Base-by-base conservation (phyloP, 2,797 vertebrate species). In the Ptychadena robeensis region DNA sequence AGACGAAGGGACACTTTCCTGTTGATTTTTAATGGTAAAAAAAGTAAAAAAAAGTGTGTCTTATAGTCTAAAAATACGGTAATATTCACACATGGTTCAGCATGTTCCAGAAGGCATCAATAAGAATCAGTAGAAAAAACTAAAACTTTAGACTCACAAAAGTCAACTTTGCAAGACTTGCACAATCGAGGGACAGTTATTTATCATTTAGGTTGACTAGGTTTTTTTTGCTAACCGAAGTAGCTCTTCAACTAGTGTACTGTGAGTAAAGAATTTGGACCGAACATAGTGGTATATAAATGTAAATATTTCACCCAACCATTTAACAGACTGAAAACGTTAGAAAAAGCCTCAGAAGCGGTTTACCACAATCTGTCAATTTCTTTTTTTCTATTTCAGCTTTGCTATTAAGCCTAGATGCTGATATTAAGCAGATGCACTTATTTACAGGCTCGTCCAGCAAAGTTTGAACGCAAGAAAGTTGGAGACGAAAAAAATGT, bases 391-490 rank as follows among this genome's bases (percentile, higher is more conserved):
- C 80, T n/a, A 12, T 28, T 79, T 86, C 88, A 90, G 89, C 87
- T 87, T 83, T 89, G 86, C 87, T 86, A 85, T 89, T 87, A 88
- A 87, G 82, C 87, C 83, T 88, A 87, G 88, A 88, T 78, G 73
- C 87, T 89, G 88, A 91, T 89, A 79, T 59, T 87, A 89, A 90
- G 87, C 91, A 92, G 90, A 90, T 91, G 91, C 88, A 35, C 83
- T 84, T 86, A 89, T 88, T 86, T 88, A 80, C 85, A 86, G 85
- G 86, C 79, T 71, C 82, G 83, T 85, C 87, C 86, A 89, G 77
- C 83, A 88, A 88, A 87, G 83, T 64, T 88, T 87, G 87, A 73
- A 86, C 79, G 82, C 59, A 84, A 63, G 48, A 48, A 65, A 84
- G 82, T 80, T 84, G 77, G 82, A 79, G 76, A 68, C 59, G 59